Evolutionary conservation across 1,140 invertebrate species (phyloP).

Genomic region (Neocloeon triangulifer): DNA sequence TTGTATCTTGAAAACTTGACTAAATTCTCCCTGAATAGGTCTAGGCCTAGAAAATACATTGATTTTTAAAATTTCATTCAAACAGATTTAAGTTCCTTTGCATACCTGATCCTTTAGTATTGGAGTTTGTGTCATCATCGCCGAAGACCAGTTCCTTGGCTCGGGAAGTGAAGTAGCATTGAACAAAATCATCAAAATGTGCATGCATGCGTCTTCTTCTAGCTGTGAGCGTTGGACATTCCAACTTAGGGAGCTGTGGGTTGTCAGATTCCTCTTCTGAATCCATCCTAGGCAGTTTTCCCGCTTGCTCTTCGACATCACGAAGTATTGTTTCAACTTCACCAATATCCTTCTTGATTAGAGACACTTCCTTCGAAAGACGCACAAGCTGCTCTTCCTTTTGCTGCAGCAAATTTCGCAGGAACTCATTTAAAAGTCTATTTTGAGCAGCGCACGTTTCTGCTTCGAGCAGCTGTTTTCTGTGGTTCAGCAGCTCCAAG

Average conservation of each 20-base stretch:
- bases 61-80: too few relatives aligned
- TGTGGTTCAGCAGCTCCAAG: conserved; percentile 51
- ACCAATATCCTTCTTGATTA: conserved; percentile 59
- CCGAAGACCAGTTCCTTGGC: conserved; percentile 46
- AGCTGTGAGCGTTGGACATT: conserved; percentile 32
- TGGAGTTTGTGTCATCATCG: too few relatives aligned
- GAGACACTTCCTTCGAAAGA: conserved; percentile 41
- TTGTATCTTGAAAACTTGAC: conserved; percentile 74
- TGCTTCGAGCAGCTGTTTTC: conserved; percentile 58
- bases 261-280: background rate
- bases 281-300: background rate
- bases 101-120: too few relatives aligned
- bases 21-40: conserved; percentile 66
- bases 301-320: conserved; percentile 25
- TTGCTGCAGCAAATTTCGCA: conserved; percentile 48
- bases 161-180: conserved; percentile 61
- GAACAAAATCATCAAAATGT: conserved; percentile 78
- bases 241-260: conserved; percentile 15
- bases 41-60: too few relatives aligned
- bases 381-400: conserved; percentile 49
- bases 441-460: conserved; percentile 57
- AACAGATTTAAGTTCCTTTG: too few relatives aligned
- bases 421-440: conserved; percentile 61
- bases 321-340: conserved; percentile 56
- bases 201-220: conserved; percentile 53